Conservation (phyloP, 2,888 invertebrate species). For the Hydrotaea diabolus region DNA sequence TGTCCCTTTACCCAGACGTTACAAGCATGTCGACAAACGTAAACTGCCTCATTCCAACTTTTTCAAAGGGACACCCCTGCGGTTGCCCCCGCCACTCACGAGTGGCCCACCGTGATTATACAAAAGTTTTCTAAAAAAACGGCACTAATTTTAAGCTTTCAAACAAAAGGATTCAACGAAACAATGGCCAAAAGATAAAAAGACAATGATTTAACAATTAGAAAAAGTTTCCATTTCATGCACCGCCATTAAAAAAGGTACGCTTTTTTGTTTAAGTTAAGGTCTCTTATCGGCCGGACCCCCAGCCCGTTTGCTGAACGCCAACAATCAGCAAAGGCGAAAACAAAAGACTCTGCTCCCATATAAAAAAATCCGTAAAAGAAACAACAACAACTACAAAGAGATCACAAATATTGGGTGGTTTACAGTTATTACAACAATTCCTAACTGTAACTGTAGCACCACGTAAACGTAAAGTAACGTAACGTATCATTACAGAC, state of each 20-base stretch:
- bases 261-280: background rate
- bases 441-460: conserved; percentile 4
- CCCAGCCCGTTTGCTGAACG: background rate
- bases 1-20: too few species aligned
- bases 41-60: background rate
- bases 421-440: background rate
- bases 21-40: background rate
- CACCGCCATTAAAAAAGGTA: background rate
- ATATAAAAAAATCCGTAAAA: background rate
- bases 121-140: conserved; percentile 2
- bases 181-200: conserved; percentile 28
- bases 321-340: background rate
- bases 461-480: background rate
- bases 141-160: conserved; percentile 2
- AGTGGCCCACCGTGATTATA: background rate
- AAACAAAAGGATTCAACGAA: conserved; percentile 32
- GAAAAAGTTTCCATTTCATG: conserved; percentile 30
- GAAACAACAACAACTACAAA: background rate
- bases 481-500: background rate
- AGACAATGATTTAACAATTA: conserved; percentile 36
- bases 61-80: too few species aligned
- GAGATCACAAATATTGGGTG: background rate
- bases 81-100: too few species aligned
- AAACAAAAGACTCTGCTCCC: conserved; percentile 8
- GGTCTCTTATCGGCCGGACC: conserved; percentile 22